phyloP scores from a whole-genome alignment of 30 jellyfish, hydroid and myxozoan species.

The Cassiopea xamachana region DNA sequence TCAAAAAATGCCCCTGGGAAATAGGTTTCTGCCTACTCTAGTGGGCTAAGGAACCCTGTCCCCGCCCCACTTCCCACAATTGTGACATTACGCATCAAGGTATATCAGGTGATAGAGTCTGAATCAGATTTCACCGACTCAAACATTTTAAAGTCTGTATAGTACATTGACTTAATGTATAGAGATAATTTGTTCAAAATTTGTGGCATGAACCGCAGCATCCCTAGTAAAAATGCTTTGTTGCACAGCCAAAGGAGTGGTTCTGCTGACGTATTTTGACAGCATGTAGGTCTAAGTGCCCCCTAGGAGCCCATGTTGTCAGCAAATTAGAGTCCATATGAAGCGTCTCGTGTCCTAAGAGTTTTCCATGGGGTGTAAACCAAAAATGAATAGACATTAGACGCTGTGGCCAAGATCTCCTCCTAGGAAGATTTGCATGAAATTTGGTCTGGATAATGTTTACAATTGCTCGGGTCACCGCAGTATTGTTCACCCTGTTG shows the following conservation, averaged over 20 bases:
- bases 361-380: conserved; percentile 74
- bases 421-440: conserved; percentile 73
- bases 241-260: neutral
- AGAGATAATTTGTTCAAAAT: no score
- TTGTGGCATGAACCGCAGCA: no score
- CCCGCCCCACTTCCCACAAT: no score
- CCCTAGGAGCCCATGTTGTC: conserved; percentile 56
- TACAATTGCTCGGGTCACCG: conserved; percentile 62
- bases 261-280: neutral
- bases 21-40: no score
- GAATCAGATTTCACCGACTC: no score
- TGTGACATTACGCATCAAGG: no score
- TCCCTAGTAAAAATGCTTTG: neutral
- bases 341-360: conserved; percentile 71
- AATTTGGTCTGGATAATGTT: conserved; percentile 41
- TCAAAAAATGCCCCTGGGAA: no score
- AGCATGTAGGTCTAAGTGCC: neutral
- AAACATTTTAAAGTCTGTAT: no score
- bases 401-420: conserved; percentile 76
- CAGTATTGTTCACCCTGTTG: conserved; percentile 60
- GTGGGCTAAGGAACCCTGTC: no score
- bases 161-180: no score
- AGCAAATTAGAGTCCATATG: conserved; percentile 54
- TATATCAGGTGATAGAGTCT: no score
- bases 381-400: conserved; percentile 41